Evolutionary conservation across 2,113 vertebrate genomes (phyloP).

Genomic region (Prinia subflava): DNA sequence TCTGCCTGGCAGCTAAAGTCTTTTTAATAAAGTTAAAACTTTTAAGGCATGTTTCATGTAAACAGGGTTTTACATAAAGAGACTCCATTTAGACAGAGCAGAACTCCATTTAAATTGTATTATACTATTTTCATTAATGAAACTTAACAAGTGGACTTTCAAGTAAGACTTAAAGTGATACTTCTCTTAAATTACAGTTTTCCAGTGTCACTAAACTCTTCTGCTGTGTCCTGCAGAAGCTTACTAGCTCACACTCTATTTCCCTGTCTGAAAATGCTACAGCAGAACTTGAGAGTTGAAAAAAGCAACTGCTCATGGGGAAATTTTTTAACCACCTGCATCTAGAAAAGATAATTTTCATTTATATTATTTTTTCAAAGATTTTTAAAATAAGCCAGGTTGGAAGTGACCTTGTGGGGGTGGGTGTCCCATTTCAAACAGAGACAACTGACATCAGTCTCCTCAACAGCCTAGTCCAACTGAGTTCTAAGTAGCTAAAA

Average conservation of each 20-base stretch:
- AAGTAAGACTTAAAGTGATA: background rate
- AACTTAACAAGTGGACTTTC: background rate
- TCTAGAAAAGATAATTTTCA: background rate
- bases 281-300: background rate
- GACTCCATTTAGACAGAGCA: background rate
- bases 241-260: background rate
- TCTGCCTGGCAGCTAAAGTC: background rate
- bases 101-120: background rate
- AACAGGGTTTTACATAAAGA: background rate
- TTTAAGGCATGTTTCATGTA: background rate
- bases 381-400: background rate
- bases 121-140: background rate
- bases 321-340: background rate
- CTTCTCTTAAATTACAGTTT: background rate
- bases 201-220: background rate
- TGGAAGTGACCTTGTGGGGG: background rate
- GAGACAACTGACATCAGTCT: background rate
- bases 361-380: background rate
- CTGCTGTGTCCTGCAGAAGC: background rate
- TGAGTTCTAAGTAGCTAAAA: background rate
- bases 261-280: background rate
- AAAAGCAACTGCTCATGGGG: background rate
- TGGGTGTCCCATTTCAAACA: background rate
- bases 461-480: background rate
- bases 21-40: constrained; percentile 21